phyloP scores from a whole-genome alignment of 2,888 invertebrate species.

The Drosophila ustulata region DNA sequence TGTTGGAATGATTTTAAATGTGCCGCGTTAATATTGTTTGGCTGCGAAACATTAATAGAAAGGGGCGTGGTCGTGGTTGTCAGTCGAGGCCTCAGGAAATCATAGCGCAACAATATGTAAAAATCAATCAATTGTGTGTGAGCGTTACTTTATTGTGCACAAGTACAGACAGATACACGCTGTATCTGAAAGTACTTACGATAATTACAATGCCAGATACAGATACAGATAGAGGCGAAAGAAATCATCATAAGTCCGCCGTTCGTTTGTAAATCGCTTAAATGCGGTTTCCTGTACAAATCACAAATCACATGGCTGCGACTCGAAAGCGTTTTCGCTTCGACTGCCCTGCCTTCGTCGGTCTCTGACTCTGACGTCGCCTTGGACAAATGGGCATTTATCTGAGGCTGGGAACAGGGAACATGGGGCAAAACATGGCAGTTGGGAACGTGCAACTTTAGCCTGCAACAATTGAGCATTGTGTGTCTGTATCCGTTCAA shows the following conservation, averaged over 20 bases:
- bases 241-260: constrained; percentile 38
- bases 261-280: constrained; percentile 53
- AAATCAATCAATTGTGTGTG: constrained; percentile 71
- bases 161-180: constrained; percentile 20
- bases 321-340: constrained; percentile 66
- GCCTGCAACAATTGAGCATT: constrained; percentile 56
- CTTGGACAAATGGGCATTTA: constrained; percentile 67
- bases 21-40: constrained; percentile 51
- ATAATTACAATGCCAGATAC: constrained; percentile 71
- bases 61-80: constrained; percentile 65
- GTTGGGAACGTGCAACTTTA: constrained; percentile 33
- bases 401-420: constrained; percentile 52
- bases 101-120: constrained; percentile 54
- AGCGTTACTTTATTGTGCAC: constrained; percentile 44
- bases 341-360: constrained; percentile 49
- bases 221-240: constrained; percentile 11
- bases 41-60: constrained; percentile 75
- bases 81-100: constrained; percentile 62
- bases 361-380: constrained; percentile 5
- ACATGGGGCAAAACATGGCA: constrained; percentile 13
- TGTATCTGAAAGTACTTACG: constrained; percentile 68
- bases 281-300: constrained; percentile 77
- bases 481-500: constrained; percentile 57
- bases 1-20: constrained; percentile 42
- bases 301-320: constrained; percentile 70